Conservation (phyloP, 2,797 vertebrate species). For the Propithecus deckenii region DNA sequence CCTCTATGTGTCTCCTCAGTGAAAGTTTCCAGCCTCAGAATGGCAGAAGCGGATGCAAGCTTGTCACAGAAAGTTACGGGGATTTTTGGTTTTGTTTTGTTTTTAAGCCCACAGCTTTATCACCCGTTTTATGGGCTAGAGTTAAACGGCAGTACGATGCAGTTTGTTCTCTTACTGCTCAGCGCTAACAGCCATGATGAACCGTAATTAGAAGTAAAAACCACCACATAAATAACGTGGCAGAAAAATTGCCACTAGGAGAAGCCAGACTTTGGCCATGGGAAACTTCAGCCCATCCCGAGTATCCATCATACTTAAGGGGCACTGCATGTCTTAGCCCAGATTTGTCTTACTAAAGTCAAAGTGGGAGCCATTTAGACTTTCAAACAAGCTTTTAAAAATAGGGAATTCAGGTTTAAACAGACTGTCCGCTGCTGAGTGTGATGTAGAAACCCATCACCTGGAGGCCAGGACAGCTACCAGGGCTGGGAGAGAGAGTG, state of each 20-base stretch:
- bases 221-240: conserved; percentile 71
- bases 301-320: conserved; percentile 69
- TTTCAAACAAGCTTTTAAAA: conserved; percentile 70
- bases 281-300: conserved; percentile 51
- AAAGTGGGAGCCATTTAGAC: conserved; percentile 63
- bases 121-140: conserved; percentile 68
- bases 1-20: background rate
- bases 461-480: background rate
- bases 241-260: conserved; percentile 65
- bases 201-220: conserved; percentile 79
- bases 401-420: conserved; percentile 42
- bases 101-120: conserved; percentile 70
- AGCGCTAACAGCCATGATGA: conserved; percentile 69
- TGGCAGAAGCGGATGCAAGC: background rate
- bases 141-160: conserved; percentile 66
- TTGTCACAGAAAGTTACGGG: conserved; percentile 32
- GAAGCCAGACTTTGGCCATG: conserved; percentile 45
- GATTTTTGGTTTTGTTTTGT: background rate
- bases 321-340: conserved; percentile 52
- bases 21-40: background rate
- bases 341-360: conserved; percentile 71
- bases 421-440: conserved; percentile 54
- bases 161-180: conserved; percentile 67
- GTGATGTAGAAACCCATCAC: conserved; percentile 44
- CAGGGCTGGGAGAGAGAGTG: background rate